Evolutionary conservation across 2,113 vertebrate species (phyloP), one percentile per base, ranked within the genome.

Genomic region (Heterochromis multidens): DNA sequence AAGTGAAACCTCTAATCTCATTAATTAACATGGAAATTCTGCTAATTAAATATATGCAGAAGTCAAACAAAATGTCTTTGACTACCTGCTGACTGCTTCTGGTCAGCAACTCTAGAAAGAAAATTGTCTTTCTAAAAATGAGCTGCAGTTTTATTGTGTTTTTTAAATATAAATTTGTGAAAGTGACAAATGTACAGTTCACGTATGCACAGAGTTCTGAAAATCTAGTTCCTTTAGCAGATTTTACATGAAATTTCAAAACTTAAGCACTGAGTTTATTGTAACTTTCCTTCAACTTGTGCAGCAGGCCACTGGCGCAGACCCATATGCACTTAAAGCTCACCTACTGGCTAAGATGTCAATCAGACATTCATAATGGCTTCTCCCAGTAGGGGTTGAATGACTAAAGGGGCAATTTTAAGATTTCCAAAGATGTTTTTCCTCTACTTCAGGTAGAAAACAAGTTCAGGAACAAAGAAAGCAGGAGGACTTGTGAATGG

Each of bases 321-420:
- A 40, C 23, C 7, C 8, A 2, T 16, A 1, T 23, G 7, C 29
- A 25, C 61, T 19, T 17, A 0, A 14, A 31, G 27, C 46, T 0
- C 67, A 29, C 13, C 49, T 29, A 2, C 31, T 4, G 27, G 54
- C 77, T n/a, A 1, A n/a, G 61, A 43, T 63, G 83, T 52, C 57
- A 46, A 3, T 77, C 79, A 61, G 21, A 27, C 54, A n/a, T 58
- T 49, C 16, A 59, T 6, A 40, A 11, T 17, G 5, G 19, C 19
- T 52, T 29, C 29, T 23, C 9, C 61, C n/a, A 31, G 3, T 52
- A 2, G 17, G 27, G 16, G 3, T 2, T 49, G 1, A 0, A 0
- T 52, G 17, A 0, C 9, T 21, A 29, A 49, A 72, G 16, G 43
- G 43, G 67, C 21, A 1, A 8, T 74, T 74, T 74, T 19, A 21